Conservation (phyloP, 2,797 vertebrate species). For the Hippoglossus hippoglossus region DNA sequence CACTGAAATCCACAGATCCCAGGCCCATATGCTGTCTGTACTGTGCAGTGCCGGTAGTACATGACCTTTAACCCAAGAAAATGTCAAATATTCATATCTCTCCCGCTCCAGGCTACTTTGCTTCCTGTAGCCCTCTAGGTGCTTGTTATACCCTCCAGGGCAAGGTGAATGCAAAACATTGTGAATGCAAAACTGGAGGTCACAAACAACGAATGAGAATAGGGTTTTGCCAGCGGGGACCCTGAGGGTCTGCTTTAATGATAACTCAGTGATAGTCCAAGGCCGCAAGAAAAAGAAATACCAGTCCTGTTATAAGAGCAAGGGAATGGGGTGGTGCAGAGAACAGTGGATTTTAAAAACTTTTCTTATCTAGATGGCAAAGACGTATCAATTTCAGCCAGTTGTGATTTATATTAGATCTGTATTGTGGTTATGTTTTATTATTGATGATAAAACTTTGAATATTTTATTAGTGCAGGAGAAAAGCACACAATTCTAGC, state of each 20-base stretch:
- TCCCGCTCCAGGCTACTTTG: slow-evolving; percentile 47
- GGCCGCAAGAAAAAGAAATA: slow-evolving; percentile 19
- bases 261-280: slow-evolving; percentile 33
- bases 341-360: neutral
- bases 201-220: slow-evolving; percentile 49
- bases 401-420: neutral
- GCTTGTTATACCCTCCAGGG: slow-evolving; percentile 35
- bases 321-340: neutral
- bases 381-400: neutral
- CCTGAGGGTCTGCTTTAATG: slow-evolving; percentile 71
- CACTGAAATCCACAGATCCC: neutral
- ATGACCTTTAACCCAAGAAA: slow-evolving; percentile 54
- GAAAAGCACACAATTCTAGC: slow-evolving; percentile 9
- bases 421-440: no score
- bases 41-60: neutral
- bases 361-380: neutral
- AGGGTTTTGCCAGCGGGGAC: slow-evolving; percentile 44
- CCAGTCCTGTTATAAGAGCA: slow-evolving; percentile 10
- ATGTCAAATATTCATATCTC: slow-evolving; percentile 54
- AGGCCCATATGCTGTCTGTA: neutral
- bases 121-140: slow-evolving; percentile 38
- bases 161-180: no score
- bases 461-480: neutral
- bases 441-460: no score
- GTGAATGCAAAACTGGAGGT: slow-evolving; percentile 61